Evolutionary conservation across 1,140 invertebrate species (phyloP).

Genomic region (Acromyrmex charruanus): DNA sequence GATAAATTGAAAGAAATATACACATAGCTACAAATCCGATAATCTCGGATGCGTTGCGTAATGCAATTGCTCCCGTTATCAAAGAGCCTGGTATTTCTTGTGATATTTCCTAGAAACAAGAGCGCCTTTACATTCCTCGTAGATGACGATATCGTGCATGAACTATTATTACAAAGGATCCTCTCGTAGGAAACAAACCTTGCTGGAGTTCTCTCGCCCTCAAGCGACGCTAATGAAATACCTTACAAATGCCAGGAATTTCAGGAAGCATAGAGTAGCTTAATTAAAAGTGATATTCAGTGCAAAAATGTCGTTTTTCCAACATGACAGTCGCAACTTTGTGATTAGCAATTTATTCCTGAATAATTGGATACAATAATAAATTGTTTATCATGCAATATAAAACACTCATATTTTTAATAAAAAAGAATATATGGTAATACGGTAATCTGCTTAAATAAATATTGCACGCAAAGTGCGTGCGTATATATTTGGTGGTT

Average conservation of each 20-base stretch:
- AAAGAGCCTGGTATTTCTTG: constrained; percentile 30
- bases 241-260: constrained; percentile 56
- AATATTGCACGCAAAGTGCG: background rate
- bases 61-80: background rate
- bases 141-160: constrained; percentile 49
- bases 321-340: background rate
- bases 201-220: background rate
- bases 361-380: background rate
- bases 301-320: background rate
- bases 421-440: background rate
- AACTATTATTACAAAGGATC: constrained; percentile 59
- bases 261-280: constrained; percentile 25
- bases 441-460: background rate
- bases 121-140: constrained; percentile 29
- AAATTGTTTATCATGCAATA: background rate
- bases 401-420: background rate
- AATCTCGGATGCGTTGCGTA: background rate
- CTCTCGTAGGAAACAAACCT: constrained; percentile 40
- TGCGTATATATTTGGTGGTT: background rate
- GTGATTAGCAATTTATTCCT: constrained; percentile 20
- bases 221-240: constrained; percentile 62
- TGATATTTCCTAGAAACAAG: background rate
- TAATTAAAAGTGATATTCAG: constrained; percentile 49
- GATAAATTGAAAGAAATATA: constrained; percentile 7
- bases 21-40: background rate